Conservation (phyloP, 2,888 invertebrate genomes). For the Erebia epiphron region DNA sequence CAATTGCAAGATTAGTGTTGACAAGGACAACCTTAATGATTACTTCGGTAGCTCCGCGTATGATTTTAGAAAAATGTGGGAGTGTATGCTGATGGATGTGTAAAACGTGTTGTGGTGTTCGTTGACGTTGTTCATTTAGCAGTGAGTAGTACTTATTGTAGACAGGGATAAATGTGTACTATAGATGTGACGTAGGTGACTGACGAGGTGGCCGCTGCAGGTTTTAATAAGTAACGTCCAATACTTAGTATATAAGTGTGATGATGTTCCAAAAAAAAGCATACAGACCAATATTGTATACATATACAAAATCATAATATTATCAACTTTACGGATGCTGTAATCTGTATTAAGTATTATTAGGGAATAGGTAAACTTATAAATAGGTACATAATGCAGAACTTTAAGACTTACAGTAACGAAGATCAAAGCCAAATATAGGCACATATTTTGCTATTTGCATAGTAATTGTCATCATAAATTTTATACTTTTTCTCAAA, state of each 20-base stretch:
- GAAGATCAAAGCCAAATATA: conserved; percentile 8
- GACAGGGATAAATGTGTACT: neutral
- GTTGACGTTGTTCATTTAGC: conserved; percentile 11
- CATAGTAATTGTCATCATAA: neutral
- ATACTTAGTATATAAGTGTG: neutral
- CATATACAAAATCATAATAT: neutral
- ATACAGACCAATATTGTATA: too few species aligned
- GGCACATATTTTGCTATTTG: neutral
- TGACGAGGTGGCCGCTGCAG: neutral
- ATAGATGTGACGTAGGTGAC: neutral
- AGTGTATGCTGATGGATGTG: neutral
- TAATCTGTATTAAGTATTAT: neutral
- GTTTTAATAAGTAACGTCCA: neutral
- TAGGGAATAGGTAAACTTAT: neutral
- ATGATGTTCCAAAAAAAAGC: too few species aligned
- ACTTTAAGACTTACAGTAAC: neutral
- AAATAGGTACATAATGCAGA: neutral
- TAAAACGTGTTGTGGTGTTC: neutral
- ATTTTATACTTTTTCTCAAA: conserved; percentile 2
- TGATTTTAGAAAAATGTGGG: neutral
- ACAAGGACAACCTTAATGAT: too few species aligned
- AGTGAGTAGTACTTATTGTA: neutral
- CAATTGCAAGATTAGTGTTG: too few species aligned
- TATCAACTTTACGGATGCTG: neutral
- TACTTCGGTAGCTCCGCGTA: neutral